Evolutionary conservation across 2,113 vertebrate species (phyloP).

Genomic region (Eudyptes chrysolophus): DNA sequence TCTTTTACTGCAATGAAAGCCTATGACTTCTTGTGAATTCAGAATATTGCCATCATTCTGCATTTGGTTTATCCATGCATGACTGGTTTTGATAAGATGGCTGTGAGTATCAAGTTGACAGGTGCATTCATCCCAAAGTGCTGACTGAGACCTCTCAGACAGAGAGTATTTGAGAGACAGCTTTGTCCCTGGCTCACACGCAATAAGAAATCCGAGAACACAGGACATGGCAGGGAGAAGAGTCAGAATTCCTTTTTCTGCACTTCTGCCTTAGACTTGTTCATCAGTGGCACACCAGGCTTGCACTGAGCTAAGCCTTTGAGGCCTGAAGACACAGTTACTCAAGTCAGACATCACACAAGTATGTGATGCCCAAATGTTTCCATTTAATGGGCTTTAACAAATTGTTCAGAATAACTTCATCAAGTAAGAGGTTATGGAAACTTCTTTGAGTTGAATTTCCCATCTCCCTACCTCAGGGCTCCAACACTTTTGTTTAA

Average conservation of each 20-base stretch:
- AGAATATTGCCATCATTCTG: background rate
- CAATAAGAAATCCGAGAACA: background rate
- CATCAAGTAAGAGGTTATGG: slow-evolving; percentile 12
- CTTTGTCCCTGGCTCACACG: background rate
- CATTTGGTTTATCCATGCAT: background rate
- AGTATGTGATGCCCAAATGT: background rate
- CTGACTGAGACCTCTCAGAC: background rate
- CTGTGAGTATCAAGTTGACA: background rate
- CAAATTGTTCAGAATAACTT: slow-evolving; percentile 32
- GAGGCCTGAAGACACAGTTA: background rate
- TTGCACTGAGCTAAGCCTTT: background rate
- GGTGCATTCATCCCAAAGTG: background rate
- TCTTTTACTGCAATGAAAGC: background rate
- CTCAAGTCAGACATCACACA: background rate
- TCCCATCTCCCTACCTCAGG: background rate
- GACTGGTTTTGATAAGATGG: background rate
- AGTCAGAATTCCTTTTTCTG: background rate
- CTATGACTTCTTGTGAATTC: background rate
- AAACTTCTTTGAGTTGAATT: slow-evolving; percentile 47
- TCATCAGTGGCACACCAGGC: background rate
- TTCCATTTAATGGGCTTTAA: slow-evolving; percentile 22
- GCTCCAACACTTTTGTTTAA: slow-evolving; percentile 61
- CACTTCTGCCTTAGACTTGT: background rate
- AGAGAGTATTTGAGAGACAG: background rate
- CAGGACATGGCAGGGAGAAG: background rate